Conservation (phyloP, 2,113 vertebrate genomes). For the Zosterops hypoxanthus region DNA sequence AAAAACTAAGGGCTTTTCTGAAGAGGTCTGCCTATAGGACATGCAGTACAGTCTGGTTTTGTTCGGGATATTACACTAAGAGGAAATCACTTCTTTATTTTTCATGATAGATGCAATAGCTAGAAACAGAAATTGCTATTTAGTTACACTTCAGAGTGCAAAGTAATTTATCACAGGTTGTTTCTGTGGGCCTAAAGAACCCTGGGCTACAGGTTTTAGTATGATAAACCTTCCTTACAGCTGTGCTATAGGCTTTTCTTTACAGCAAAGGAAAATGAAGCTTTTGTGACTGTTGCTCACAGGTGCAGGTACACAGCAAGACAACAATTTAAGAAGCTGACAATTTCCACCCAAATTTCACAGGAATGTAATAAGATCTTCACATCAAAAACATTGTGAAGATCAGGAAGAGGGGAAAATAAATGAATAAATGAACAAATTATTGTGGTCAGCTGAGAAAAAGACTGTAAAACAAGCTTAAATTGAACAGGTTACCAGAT, state of each 20-base stretch:
- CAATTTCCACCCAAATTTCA: neutral
- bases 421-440: neutral
- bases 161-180: neutral
- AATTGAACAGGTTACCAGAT: neutral
- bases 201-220: neutral
- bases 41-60: neutral
- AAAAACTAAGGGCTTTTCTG: neutral
- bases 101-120: neutral
- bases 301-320: neutral
- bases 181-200: neutral
- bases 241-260: neutral
- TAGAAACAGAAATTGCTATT: neutral
- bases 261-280: neutral
- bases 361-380: neutral
- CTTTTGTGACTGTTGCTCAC: neutral
- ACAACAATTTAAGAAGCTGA: fast-evolving
- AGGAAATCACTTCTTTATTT: neutral
- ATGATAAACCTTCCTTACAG: fast-evolving
- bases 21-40: neutral
- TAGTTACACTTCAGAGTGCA: neutral
- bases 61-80: neutral
- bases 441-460: neutral
- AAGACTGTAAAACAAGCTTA: neutral
- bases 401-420: fast-evolving
- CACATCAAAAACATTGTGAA: fast-evolving